Evolutionary conservation across 2,797 vertebrate genomes (phyloP), one percentile per base, ranked within the genome.

Genomic region (Cyprinodon diabolis): DNA sequence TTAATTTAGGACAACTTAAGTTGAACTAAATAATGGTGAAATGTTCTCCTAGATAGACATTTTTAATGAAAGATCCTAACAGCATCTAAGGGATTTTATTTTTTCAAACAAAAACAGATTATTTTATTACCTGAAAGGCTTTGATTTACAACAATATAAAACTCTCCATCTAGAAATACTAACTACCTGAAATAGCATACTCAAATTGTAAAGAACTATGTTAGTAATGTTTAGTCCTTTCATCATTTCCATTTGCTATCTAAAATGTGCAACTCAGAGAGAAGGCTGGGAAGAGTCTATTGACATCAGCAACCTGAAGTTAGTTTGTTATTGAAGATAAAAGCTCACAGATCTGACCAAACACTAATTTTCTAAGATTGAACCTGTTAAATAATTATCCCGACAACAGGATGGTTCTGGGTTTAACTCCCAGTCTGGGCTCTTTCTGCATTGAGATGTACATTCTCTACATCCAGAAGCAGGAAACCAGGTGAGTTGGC

Each of bases 161-260:
- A 30, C 30, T 30, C 30, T 30, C 30, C 30, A 30, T 30, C 30
- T 30, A 30, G 30, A 30, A 30, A 30, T 30, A 30, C 30, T 30
- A 30, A 0, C 30, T 30, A 30, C 30, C 30, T 30, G 30, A 30
- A 30, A 30, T 2, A 30, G 30, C 30, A 30, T 30, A 0, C 30
- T 30, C 30, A 30, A 30, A 30, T 30, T 30, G 30, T 30, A 30
- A 30, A 30, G 75, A 19, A 78, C 71, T 71, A 60, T 80, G 83
- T 89, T 81, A 88, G 75, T 76, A 47, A 37, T 57, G 43, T 45
- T 30, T 35, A 40, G 52, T 66, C 71, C 30, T 74, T 68, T 55
- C 49, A 48, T 62, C 51, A 51, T 49, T 47, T 25, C 62, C 19
- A 25, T 58, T 51, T 62, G 45, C 56, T 69, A 60, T 40, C 71